Evolutionary conservation across 2,888 invertebrate species (phyloP), one percentile per base, ranked within the genome.

Genomic region (Volucella zonaria): DNA sequence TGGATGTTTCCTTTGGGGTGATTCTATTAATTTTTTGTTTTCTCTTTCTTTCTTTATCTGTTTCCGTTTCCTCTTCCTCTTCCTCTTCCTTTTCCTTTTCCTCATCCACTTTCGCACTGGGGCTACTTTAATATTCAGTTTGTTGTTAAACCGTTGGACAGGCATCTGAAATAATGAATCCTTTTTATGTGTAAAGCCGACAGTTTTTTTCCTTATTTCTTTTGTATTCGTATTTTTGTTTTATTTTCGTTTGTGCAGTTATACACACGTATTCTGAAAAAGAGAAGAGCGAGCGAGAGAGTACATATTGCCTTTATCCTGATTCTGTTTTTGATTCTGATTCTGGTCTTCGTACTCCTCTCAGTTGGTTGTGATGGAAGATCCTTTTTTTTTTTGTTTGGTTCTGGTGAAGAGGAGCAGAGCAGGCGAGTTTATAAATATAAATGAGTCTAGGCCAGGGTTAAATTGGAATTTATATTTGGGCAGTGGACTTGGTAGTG

Each of bases 361-460:
- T 31, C 31, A 4, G 6, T 31, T 6, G 31, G 31, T 31, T 31
- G 4, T 31, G 31, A 31, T 23, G 23, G 18, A 11, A 45, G 45
- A 3, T 11, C 8, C 18, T 23, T 56, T 8, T 23, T 38, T 31
- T 8, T 31, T 12, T n/a, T 31, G 8, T 31, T 38, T 52, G 1
- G 8, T 31, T 43, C 45, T 52, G 4, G 14, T 12, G 54, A 15
- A 38, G 38, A 58, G 64, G 49, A 49, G 51, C 12, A 31, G 49
- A 49, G 58, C 12, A 31, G 56, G 47, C 6, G 58, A 61, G 68
- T 91, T 91, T 91, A 91, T 91, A 91, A 91, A 91, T 91, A 91
- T 91, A 91, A 91, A 91, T 91, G 90, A 91, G 89, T 91, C 91
- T 86, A 87, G 88, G 89, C 90, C 89, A 90, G 88, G 90, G 90